phyloP scores from a whole-genome alignment of 2,113 vertebrate species.

The Pomatorhinus ruficollis region DNA sequence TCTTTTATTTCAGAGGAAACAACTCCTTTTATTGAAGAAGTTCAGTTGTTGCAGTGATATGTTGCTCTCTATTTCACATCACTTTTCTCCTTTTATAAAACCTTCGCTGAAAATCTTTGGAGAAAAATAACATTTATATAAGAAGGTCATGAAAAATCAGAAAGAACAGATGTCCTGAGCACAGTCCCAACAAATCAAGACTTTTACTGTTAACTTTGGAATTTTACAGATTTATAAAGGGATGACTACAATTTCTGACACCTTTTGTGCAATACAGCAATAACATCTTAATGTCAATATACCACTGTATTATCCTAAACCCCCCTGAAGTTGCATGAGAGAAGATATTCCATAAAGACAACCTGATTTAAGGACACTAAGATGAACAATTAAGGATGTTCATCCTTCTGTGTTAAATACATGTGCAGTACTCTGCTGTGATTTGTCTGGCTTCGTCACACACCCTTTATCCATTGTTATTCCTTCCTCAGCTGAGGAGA shows the following conservation, averaged over 20 bases:
- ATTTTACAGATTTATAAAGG: background rate
- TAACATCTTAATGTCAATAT: background rate
- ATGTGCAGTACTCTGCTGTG: background rate
- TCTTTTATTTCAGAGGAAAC: background rate
- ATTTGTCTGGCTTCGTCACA: background rate
- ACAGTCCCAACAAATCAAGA: background rate
- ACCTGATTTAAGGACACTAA: background rate
- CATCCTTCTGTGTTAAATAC: background rate
- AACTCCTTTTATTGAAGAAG: background rate
- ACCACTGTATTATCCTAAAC: background rate
- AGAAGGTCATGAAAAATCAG: background rate
- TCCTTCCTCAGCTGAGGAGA: background rate
- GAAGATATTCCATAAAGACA: background rate
- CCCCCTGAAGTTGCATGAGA: background rate
- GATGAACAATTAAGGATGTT: background rate
- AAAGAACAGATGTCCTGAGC: background rate
- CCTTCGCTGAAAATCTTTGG: background rate
- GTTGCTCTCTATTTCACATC: background rate
- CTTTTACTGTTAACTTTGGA: background rate
- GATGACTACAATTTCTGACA: background rate
- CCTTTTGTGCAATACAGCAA: background rate
- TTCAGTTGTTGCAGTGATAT: background rate
- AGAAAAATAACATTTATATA: background rate
- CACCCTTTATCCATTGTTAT: background rate
- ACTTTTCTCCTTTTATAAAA: background rate